Percentiles rank a stretch among this genome's conserved stretches.
phyloP scores from a whole-genome alignment of 2,113 vertebrate genomes.

The Pithys albifrons region DNA sequence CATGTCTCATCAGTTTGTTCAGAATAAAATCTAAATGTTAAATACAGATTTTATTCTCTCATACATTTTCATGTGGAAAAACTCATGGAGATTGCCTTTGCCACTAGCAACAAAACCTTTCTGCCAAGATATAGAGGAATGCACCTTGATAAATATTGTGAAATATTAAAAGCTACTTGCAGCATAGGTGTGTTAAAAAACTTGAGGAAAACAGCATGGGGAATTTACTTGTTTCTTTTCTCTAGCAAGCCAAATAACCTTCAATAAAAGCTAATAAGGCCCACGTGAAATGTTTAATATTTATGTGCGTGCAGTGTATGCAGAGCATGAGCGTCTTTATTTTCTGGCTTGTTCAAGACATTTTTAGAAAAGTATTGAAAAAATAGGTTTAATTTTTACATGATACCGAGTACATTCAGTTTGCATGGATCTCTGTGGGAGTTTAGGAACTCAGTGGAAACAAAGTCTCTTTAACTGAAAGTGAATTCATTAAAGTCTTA shows the following conservation, averaged over 20 bases:
- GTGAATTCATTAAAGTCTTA: slow-evolving; percentile 13
- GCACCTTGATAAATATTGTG: slow-evolving; percentile 33
- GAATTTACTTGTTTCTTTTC: slow-evolving; percentile 31
- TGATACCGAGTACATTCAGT: neutral
- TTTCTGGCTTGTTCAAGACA: slow-evolving; percentile 14
- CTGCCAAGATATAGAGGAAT: slow-evolving; percentile 12
- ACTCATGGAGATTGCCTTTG: slow-evolving; percentile 23
- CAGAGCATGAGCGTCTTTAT: neutral
- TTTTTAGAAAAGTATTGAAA: neutral
- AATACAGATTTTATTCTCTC: slow-evolving; percentile 13
- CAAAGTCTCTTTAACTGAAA: neutral
- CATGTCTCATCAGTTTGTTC: neutral
- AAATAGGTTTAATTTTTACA: neutral
- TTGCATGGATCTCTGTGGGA: neutral
- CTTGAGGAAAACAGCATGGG: neutral
- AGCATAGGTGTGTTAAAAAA: neutral
- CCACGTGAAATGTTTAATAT: slow-evolving; percentile 34
- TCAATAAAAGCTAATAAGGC: slow-evolving; percentile 28
- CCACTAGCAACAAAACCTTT: slow-evolving; percentile 15
- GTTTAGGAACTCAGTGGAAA: slow-evolving; percentile 5
- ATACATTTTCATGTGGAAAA: slow-evolving; percentile 24
- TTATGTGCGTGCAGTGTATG: slow-evolving; percentile 10
- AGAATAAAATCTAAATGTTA: slow-evolving; percentile 33
- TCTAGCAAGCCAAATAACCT: slow-evolving; percentile 27
- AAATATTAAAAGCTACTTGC: slow-evolving; percentile 39